A percentile compares a stretch with the other conserved stretches of the same genome.
These are phyloP conservation scores for Brenthis ino DNA, from an alignment of 2,888 invertebrate species.

Conservation along the genomic window DNA sequence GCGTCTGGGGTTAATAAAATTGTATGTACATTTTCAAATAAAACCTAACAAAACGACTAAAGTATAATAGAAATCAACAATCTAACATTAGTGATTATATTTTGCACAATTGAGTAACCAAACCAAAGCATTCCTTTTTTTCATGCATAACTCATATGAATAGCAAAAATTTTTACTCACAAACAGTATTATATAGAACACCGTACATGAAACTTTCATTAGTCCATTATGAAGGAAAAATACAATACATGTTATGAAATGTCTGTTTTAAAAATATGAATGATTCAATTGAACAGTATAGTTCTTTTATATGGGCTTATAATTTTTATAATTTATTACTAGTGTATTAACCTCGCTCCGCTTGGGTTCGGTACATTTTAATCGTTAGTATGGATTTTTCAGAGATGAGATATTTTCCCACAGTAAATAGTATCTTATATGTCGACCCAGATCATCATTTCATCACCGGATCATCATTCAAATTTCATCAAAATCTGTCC, in stretches of 20 bases:
- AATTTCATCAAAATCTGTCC: too few relatives aligned
- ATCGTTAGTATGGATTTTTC: too few relatives aligned
- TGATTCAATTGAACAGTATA: conserved; percentile 12
- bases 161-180: conserved; percentile 26
- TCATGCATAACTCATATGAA: conserved; percentile 23
- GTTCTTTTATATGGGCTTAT: background rate
- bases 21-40: too few relatives aligned
- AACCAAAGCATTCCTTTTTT: conserved; percentile 2
- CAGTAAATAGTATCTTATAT: too few relatives aligned
- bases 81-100: background rate
- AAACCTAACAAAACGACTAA: too few relatives aligned
- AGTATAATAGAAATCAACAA: too few relatives aligned
- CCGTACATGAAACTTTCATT: conserved; percentile 36
- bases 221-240: conserved; percentile 27
- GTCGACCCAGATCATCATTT: too few relatives aligned
- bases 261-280: conserved; percentile 16
- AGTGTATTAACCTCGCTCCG: too few relatives aligned
- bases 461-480: too few relatives aligned
- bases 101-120: conserved; percentile 5
- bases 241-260: conserved; percentile 10
- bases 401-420: too few relatives aligned
- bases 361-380: too few relatives aligned
- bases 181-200: conserved; percentile 28
- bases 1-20: too few relatives aligned
- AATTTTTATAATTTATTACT: background rate